phyloP scores from a whole-genome alignment of 2,888 invertebrate genomes.

The Cantharis lateralis region DNA sequence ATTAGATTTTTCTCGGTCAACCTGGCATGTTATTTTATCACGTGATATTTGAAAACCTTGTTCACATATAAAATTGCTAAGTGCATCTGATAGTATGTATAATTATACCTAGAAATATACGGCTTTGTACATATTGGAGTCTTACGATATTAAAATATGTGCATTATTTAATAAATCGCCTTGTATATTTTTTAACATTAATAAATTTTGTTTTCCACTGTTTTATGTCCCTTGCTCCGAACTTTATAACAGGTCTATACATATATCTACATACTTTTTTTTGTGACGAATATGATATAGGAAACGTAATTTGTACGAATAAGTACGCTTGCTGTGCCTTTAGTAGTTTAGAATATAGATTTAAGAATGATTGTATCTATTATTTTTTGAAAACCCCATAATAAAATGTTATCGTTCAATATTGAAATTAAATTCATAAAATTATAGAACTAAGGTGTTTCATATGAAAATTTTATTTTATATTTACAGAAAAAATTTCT shows the following conservation, averaged over 20 bases:
- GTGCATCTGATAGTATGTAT: background rate
- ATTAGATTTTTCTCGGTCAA: background rate
- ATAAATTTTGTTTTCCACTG: background rate
- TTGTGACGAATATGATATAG: constrained; percentile 38
- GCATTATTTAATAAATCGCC: background rate
- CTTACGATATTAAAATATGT: background rate
- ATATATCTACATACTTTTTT: constrained; percentile 30
- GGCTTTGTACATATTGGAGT: background rate
- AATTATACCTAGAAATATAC: background rate
- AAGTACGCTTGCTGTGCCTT: constrained; percentile 58
- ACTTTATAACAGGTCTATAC: constrained; percentile 9
- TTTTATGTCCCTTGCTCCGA: background rate
- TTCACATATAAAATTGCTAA: background rate
- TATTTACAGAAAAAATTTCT: background rate
- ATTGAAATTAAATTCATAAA: background rate
- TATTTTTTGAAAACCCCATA: constrained; percentile 52
- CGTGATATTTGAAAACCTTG: background rate
- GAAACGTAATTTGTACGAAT: constrained; percentile 50
- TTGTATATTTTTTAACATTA: background rate
- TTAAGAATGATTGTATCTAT: constrained; percentile 52
- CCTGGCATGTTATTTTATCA: background rate
- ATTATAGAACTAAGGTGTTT: background rate
- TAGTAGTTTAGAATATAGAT: constrained; percentile 48
- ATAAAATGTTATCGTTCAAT: constrained; percentile 39
- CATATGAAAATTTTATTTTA: background rate